These are phyloP conservation scores for Telmatherina bonti DNA, from an alignment of 2,797 vertebrate species.

Conservation along the genomic window DNA sequence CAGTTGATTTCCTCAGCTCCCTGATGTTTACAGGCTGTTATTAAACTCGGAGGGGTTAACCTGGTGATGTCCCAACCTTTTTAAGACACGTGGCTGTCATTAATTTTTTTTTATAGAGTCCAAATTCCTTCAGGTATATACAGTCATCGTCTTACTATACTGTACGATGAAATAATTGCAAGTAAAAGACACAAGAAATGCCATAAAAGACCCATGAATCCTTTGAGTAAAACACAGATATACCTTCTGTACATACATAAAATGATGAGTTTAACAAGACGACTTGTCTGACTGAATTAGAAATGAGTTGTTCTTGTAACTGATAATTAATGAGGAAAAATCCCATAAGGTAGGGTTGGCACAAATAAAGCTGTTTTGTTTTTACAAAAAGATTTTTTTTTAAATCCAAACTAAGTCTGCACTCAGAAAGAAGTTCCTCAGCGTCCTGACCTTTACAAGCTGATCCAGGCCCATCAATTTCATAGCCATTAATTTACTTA, in stretches of 20 bases:
- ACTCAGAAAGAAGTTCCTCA: constrained; percentile 41
- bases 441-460: constrained; percentile 58
- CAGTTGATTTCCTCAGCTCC: too few relatives aligned
- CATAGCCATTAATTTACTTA: constrained; percentile 45
- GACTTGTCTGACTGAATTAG: background rate
- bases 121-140: too few relatives aligned
- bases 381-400: constrained; percentile 7
- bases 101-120: too few relatives aligned
- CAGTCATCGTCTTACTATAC: background rate
- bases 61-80: too few relatives aligned
- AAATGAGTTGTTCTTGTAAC: background rate
- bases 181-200: constrained; percentile 8
- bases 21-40: too few relatives aligned
- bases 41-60: too few relatives aligned
- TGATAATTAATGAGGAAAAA: constrained; percentile 1
- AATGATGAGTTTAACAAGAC: too few relatives aligned
- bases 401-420: constrained; percentile 9
- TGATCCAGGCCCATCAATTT: constrained; percentile 40
- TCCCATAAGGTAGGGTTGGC: constrained; percentile 5
- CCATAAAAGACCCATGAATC: background rate
- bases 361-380: constrained; percentile 17
- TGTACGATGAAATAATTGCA: constrained; percentile 1
- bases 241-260: background rate
- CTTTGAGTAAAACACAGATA: background rate
- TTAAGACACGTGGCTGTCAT: too few relatives aligned